Conservation (phyloP, 2,113 vertebrate species). For the Macrotus californicus region DNA sequence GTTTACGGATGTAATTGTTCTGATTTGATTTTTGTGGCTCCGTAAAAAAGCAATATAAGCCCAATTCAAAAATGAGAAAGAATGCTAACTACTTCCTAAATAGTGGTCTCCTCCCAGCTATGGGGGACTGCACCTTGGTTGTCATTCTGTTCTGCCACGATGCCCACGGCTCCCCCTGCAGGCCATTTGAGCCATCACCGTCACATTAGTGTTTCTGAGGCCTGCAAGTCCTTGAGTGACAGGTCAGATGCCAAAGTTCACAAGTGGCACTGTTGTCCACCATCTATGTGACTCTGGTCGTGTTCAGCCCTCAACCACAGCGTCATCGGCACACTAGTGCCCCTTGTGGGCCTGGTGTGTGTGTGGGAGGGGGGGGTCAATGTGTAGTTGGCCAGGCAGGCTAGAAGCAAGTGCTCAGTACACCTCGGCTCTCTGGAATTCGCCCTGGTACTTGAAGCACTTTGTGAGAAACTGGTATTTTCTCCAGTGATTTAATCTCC, state of each 20-base stretch:
- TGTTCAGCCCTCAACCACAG: neutral
- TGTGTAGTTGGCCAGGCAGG: neutral
- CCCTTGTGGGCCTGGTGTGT: neutral
- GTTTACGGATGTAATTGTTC: neutral
- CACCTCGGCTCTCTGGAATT: too few species aligned
- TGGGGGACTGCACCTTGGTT: neutral
- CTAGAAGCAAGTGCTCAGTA: neutral
- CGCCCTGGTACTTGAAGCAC: neutral
- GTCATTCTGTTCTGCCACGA: neutral
- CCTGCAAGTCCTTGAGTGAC: neutral
- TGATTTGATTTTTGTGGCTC: neutral
- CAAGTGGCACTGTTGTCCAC: fast-evolving
- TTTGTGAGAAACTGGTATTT: neutral
- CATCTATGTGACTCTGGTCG: neutral
- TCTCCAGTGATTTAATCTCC: neutral
- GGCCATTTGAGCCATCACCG: neutral
- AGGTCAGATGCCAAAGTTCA: neutral
- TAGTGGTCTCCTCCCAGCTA: fast-evolving
- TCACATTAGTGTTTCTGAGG: neutral
- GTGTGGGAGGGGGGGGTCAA: too few species aligned
- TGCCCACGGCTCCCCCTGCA: neutral
- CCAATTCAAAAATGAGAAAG: neutral
- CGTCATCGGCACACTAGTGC: neutral
- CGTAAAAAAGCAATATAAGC: neutral
- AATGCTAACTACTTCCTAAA: neutral